Evolutionary conservation across 2,113 vertebrate genomes (phyloP), one percentile per base, ranked within the genome.

Genomic region (Myotis yumanensis): DNA sequence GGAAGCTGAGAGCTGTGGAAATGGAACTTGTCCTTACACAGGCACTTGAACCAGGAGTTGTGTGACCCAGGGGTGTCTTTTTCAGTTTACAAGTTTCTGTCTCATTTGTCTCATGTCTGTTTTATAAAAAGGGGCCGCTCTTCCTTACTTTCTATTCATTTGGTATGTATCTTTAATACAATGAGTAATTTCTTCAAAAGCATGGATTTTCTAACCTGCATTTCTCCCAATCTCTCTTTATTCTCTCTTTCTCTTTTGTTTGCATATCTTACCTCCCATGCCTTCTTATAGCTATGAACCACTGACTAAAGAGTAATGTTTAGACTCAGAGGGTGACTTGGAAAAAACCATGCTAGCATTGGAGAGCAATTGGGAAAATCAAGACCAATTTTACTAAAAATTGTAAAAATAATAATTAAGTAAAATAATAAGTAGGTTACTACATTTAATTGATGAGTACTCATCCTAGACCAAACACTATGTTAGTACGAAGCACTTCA

Each of bases 361-460:
- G 72, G 75, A 68, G 72, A 90, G 43, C 37, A 59, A 40, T 0
- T 43, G 5, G 68, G 7, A 72, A 80, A 62, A 71, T 80, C 25
- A 80, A 92, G 68, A 25, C 52, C 9, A 6, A 46, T 15, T 72
- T 62, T 43, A 40, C 35, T 35, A 52, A 12, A 59, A 85, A 77
- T 4, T 30, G 22, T 51, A 40, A 77, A 77, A 52, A 51, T 22
- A 48, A 30, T 66, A 35, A 75, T 3, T 35, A 51, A 52, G 11
- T 43, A 52, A 77, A n/a, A 51, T 32, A 40, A 25, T 66, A 32
- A 75, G 3, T 62, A 20, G 30, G 8, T 57, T 40, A 79, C 15
- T 0, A 1, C 14, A 57, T 30, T 52, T 43, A 66, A 59, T 1
- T 30, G 25, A 16, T 1, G 15, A 32, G 9, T 25, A 3, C 1